Conservation (phyloP, 1,140 invertebrate species). For the Arctopsyche grandis region DNA sequence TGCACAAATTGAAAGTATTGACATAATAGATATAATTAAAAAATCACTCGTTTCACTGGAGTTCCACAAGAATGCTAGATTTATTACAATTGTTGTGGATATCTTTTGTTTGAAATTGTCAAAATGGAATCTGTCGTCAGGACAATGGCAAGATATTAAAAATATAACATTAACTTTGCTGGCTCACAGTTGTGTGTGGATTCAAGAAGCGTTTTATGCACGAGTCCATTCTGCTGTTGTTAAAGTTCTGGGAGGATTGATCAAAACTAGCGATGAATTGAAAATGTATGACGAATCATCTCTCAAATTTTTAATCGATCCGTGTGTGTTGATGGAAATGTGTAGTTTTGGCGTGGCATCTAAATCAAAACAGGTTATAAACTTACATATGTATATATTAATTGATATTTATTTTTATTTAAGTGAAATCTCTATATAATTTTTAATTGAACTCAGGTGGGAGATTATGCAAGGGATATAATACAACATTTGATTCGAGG, state of each 20-base stretch:
- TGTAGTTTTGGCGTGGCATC: slow-evolving; percentile 69
- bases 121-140: slow-evolving; percentile 58
- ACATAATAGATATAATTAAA: slow-evolving; percentile 60
- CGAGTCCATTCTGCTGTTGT: slow-evolving; percentile 58
- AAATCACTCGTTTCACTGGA: slow-evolving; percentile 63
- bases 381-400: neutral
- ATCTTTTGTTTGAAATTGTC: slow-evolving; percentile 60
- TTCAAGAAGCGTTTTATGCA: slow-evolving; percentile 58
- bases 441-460: slow-evolving; percentile 61
- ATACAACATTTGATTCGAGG: slow-evolving; percentile 71
- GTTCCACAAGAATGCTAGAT: slow-evolving; percentile 63
- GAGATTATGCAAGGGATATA: slow-evolving; percentile 68
- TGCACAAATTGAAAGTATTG: slow-evolving; percentile 53
- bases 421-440: too few relatives aligned
- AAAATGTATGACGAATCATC: slow-evolving; percentile 57
- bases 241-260: slow-evolving; percentile 57
- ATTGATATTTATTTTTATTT: too few relatives aligned
- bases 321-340: slow-evolving; percentile 71
- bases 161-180: slow-evolving; percentile 63
- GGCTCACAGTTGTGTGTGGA: slow-evolving; percentile 61
- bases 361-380: slow-evolving; percentile 48
- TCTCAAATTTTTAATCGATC: slow-evolving; percentile 66
- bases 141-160: slow-evolving; percentile 59
- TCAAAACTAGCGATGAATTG: slow-evolving; percentile 56
- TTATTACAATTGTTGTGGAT: slow-evolving; percentile 61